Evolutionary conservation across 2,113 vertebrate genomes (phyloP), one percentile per base, ranked within the genome.

Genomic region (Henicopernis longicauda): DNA sequence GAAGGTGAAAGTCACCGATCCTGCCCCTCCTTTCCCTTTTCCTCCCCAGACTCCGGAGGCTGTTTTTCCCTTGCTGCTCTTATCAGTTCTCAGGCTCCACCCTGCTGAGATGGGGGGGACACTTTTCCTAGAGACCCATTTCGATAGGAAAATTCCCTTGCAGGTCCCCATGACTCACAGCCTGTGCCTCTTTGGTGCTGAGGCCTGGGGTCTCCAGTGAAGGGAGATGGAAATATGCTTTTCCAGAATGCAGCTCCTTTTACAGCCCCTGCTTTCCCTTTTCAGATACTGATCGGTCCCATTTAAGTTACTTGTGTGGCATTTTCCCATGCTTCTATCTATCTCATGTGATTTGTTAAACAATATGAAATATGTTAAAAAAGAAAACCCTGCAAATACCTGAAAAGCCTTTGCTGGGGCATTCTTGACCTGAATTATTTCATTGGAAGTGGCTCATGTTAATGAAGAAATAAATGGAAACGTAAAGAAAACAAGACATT

Each of bases 21-120:
- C 44, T 86, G 83, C 44, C 73, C 52, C 69, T 95, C 89, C 93
- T 89, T 95, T 94, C 89, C 89, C 69, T 92, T 96, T 93, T 92
- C 88, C 95, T 94, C 77, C 36, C 26, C 69, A 61, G 72, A 81
- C 44, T 86, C 67, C 1, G 1, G 63, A 84, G 65, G 27, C 1
- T 89, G 80, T 32, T 92, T 95, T 91, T 45, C 57, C 61, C 61
- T 76, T 29, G 38, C 44, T 57, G 44, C 31, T 69, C 21, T 95
- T 92, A 96, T 84, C 96, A 79, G 89, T 78, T 96, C 93, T 61
- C 90, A 89, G 82, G 67, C 82, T 66, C 82, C 89, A 81, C 86
- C 76, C 82, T 71, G 67, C 74, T 67, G 80, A 84, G 66, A 27
- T 47, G n/a, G 69, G 83, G 83, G 58, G 42, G 63, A 84, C 49